Evolutionary conservation across 1,140 invertebrate species (phyloP).

Genomic region (Drosophila asahinai): DNA sequence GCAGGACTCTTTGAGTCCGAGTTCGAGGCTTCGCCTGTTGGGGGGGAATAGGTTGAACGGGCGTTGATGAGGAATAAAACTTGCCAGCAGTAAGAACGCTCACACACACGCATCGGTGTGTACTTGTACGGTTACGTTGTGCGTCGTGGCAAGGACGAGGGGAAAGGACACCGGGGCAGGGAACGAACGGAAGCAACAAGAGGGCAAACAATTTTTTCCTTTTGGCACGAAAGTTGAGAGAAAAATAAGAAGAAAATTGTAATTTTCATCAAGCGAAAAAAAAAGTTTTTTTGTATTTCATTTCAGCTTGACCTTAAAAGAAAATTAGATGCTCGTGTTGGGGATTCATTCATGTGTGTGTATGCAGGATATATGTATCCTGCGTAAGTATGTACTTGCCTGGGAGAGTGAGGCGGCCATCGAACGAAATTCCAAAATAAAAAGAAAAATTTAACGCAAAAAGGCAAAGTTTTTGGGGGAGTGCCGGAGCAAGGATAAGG

Average conservation of each 20-base stretch:
- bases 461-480: constrained; percentile 67
- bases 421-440: constrained; percentile 82
- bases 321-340: constrained; percentile 73
- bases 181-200: constrained; percentile 73
- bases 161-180: constrained; percentile 18
- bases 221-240: constrained; percentile 76
- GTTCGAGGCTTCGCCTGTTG: not conserved
- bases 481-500: constrained; percentile 37
- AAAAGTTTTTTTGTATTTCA: constrained; percentile 71
- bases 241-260: constrained; percentile 82
- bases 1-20: constrained; percentile 22
- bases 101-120: constrained; percentile 29
- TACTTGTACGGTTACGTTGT: constrained; percentile 62
- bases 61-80: constrained; percentile 66
- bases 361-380: constrained; percentile 20
- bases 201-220: constrained; percentile 59
- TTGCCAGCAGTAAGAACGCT: constrained; percentile 34
- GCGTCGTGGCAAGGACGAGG: constrained; percentile 14
- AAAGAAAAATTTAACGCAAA: constrained; percentile 83
- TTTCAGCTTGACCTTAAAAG: constrained; percentile 74
- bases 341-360: constrained; percentile 41
- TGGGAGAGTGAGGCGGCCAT: constrained; percentile 60
- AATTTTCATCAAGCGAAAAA: constrained; percentile 76
- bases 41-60: constrained; percentile 43
- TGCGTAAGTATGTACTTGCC: constrained; percentile 21